phyloP scores from a whole-genome alignment of 2,113 vertebrate species.

The Chloebia gouldiae region DNA sequence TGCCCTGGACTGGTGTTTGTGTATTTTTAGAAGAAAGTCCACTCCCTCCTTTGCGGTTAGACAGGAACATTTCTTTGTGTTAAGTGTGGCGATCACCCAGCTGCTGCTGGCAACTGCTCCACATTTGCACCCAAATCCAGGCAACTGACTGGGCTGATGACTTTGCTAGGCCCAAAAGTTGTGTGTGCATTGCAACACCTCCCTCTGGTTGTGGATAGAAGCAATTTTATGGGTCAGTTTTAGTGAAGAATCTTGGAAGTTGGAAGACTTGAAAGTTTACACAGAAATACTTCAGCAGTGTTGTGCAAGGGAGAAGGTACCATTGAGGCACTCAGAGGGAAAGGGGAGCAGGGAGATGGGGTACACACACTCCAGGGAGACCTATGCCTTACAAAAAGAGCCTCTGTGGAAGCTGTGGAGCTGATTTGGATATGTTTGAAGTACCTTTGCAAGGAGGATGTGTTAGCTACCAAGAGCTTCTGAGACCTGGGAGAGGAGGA shows the following conservation, averaged over 20 bases:
- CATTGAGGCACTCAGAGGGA: accelerated
- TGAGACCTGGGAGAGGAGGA: not conserved
- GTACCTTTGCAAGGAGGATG: not conserved
- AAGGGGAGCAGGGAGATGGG: not conserved
- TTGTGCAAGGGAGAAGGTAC: not conserved
- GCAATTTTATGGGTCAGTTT: not conserved
- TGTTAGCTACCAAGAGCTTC: not conserved
- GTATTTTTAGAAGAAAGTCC: not conserved
- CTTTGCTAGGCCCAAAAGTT: not conserved
- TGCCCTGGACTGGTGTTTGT: not conserved
- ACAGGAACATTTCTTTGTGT: not conserved
- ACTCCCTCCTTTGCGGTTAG: not conserved
- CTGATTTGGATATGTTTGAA: not conserved
- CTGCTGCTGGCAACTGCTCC: not conserved
- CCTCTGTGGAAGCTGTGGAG: not conserved
- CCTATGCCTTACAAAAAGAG: not conserved
- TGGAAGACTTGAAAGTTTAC: not conserved
- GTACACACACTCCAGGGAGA: not conserved
- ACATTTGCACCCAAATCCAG: not conserved
- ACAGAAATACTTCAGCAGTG: not conserved
- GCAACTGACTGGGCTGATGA: not conserved
- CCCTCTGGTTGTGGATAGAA: not conserved
- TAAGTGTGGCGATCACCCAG: not conserved
- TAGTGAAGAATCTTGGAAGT: not conserved
- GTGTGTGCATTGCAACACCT: not conserved